Evolutionary conservation across 2,797 vertebrate species (phyloP).

Genomic region (Ptychadena robeensis): DNA sequence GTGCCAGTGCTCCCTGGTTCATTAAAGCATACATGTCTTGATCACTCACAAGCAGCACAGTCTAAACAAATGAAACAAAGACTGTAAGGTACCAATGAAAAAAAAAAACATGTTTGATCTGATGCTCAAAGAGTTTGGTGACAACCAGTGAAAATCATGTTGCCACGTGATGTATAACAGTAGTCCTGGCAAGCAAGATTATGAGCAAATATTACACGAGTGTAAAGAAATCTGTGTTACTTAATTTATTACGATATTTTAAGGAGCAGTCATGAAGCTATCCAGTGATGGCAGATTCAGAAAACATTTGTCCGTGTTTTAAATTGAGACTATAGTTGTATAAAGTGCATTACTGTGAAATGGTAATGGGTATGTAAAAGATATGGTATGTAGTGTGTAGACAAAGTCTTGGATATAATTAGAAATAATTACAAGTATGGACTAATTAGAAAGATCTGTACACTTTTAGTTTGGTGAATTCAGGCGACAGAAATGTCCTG

Average conservation of each 20-base stretch:
- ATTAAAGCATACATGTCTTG: not conserved
- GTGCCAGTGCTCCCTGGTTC: not conserved
- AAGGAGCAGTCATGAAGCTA: not conserved
- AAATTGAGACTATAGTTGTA: not conserved
- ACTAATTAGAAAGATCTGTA: not conserved
- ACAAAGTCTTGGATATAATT: not conserved
- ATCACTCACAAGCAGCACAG: not conserved
- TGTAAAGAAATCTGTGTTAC: not conserved
- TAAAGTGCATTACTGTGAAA: not conserved
- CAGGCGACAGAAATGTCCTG: not conserved
- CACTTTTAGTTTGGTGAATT: not conserved
- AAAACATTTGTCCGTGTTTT: not conserved
- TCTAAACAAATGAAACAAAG: slow-evolving; percentile 7
- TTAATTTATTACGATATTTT: not conserved
- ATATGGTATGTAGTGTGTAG: not conserved
- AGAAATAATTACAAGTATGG: not conserved
- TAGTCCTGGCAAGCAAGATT: slow-evolving; percentile 21
- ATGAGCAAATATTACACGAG: not conserved
- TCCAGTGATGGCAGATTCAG: not conserved
- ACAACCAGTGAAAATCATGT: not conserved
- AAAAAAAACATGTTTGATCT: slow-evolving; percentile 28
- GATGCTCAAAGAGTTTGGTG: slow-evolving; percentile 32
- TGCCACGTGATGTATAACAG: slow-evolving; percentile 9
- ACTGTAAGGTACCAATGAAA: slow-evolving; percentile 20
- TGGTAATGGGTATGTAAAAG: not conserved